phyloP scores from a whole-genome alignment of 2,797 vertebrate species.

The Neosilurus mollespiculum region DNA sequence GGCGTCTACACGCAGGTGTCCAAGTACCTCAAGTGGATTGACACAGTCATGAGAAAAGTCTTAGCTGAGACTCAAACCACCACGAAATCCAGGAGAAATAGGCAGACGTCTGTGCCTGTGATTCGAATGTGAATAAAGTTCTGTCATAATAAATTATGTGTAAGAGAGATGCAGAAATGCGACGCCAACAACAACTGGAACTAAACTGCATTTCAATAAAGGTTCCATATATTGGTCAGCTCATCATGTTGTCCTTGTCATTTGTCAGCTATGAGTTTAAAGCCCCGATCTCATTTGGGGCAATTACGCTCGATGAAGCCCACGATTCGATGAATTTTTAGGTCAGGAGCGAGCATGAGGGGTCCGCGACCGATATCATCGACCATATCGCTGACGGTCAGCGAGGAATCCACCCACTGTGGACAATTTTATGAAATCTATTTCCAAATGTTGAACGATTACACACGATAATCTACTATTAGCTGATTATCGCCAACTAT shows the following conservation, averaged over 20 bases:
- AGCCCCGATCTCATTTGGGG: too few species aligned
- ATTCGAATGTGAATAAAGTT: slow-evolving; percentile 27
- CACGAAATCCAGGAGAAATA: background rate
- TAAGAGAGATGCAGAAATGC: background rate
- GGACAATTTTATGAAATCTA: too few species aligned
- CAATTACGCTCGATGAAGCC: too few species aligned
- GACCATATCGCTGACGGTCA: too few species aligned
- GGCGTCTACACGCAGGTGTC: slow-evolving; percentile 92
- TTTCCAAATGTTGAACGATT: too few species aligned
- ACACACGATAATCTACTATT: too few species aligned
- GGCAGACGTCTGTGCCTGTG: slow-evolving; percentile 39
- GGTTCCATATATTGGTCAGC: background rate
- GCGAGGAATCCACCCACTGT: too few species aligned
- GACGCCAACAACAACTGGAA: background rate
- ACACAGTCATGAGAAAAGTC: slow-evolving; percentile 55
- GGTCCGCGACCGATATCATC: too few species aligned
- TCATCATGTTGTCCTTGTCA: background rate
- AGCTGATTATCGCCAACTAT: too few species aligned
- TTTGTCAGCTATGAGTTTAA: background rate
- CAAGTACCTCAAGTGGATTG: slow-evolving; percentile 83
- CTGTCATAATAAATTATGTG: slow-evolving; percentile 1
- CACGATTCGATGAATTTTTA: too few species aligned
- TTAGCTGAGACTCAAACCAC: background rate
- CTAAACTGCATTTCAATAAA: slow-evolving; percentile 1
- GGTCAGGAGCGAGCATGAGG: too few species aligned